Percentiles rank a stretch among this genome's conserved stretches.
Conservation (phyloP, 2,888 invertebrate genomes). For the Protophormia terraenovae region DNA sequence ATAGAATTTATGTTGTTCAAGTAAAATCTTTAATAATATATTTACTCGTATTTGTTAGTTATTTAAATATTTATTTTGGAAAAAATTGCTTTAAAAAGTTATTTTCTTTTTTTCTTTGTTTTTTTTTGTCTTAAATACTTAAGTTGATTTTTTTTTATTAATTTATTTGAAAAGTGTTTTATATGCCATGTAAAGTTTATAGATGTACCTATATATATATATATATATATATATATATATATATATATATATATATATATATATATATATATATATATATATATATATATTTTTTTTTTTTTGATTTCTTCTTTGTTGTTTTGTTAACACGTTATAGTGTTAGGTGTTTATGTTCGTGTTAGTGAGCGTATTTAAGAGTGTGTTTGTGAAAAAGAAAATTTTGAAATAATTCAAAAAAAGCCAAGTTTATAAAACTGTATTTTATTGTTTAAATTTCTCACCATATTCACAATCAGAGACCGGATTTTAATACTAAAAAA, state of each 20-base stretch:
- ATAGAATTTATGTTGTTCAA: slow-evolving; percentile 50
- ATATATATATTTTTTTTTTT: too few relatives aligned
- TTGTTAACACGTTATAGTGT: slow-evolving; percentile 14
- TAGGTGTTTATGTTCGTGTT: not conserved
- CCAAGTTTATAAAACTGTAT: not conserved
- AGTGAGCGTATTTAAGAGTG: slow-evolving; percentile 10
- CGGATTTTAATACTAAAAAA: too few relatives aligned
- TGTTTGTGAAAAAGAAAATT: not conserved
- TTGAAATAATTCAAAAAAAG: not conserved
- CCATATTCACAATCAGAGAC: too few relatives aligned
- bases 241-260: too few relatives aligned
- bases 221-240: slow-evolving; percentile 2
- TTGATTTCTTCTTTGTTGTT: slow-evolving; percentile 40
- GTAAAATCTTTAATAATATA: slow-evolving; percentile 50
- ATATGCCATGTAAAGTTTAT: slow-evolving; percentile 14
- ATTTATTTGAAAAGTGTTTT: slow-evolving; percentile 21
- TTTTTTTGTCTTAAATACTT: slow-evolving; percentile 24
- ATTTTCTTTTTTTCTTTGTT: not conserved
- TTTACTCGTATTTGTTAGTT: slow-evolving; percentile 23
- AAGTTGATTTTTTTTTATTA: slow-evolving; percentile 18
- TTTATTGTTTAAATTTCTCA: too few relatives aligned
- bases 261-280: too few relatives aligned
- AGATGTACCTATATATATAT: slow-evolving; percentile 5
- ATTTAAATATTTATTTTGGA: slow-evolving; percentile 36
- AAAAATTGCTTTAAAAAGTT: slow-evolving; percentile 63